A percentile compares a stretch with the other conserved stretches of the same genome.
phyloP scores from a whole-genome alignment of 2,113 vertebrate species.

The Lophochroa leadbeateri region DNA sequence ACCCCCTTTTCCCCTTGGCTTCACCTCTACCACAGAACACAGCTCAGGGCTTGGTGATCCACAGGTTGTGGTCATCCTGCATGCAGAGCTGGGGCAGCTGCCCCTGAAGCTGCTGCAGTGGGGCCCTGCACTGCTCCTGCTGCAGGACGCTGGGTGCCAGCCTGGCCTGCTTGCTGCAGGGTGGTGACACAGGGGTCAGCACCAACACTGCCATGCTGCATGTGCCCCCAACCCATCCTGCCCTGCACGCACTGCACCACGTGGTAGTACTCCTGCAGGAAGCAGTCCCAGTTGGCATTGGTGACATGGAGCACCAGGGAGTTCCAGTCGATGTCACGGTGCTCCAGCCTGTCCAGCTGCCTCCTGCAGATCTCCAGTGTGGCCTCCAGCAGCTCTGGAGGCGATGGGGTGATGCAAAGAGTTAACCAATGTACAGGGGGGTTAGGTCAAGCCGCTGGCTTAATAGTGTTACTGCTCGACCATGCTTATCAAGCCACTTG shows the following conservation, averaged over 20 bases:
- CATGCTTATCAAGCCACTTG: too few relatives aligned
- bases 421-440: too few relatives aligned
- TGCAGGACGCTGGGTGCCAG: too few relatives aligned
- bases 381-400: background rate
- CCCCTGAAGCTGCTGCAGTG: background rate
- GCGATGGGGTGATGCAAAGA: too few relatives aligned
- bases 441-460: too few relatives aligned
- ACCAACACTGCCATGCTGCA: background rate
- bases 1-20: background rate
- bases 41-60: background rate
- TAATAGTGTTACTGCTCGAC: too few relatives aligned
- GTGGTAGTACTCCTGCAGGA: background rate
- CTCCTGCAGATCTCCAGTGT: background rate
- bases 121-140: background rate
- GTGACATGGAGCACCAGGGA: background rate
- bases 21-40: background rate
- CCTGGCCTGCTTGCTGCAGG: too few relatives aligned
- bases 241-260: too few relatives aligned
- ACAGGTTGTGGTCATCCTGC: background rate
- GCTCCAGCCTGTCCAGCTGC: background rate
- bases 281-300: background rate
- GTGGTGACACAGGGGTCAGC: background rate
- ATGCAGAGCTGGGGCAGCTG: background rate
- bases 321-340: background rate
- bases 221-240: background rate